A percentile compares a stretch with the other conserved stretches of the same genome.
Evolutionary conservation across 2,113 vertebrate species (phyloP).

Genomic region (Dromas ardeola): DNA sequence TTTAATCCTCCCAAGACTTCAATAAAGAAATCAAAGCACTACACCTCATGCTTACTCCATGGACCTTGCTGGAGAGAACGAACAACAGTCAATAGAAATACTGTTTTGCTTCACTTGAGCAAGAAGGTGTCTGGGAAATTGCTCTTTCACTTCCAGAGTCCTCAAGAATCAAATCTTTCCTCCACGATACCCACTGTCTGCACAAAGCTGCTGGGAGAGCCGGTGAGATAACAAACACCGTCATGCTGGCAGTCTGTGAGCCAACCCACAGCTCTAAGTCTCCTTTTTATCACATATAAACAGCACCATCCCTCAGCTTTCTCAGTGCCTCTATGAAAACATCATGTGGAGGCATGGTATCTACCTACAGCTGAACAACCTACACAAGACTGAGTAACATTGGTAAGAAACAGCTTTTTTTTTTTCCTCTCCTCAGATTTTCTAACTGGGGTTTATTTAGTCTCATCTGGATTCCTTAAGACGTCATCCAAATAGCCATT

Average conservation of each 20-base stretch:
- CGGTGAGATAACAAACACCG: not conserved
- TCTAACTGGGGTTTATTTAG: not conserved
- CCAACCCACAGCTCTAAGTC: not conserved
- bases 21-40: not conserved
- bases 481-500: not conserved
- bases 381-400: slow-evolving; percentile 37
- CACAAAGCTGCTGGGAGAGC: not conserved
- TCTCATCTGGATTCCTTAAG: not conserved
- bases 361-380: slow-evolving; percentile 39
- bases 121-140: not conserved
- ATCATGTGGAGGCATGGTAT: slow-evolving; percentile 24
- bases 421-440: not conserved
- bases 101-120: not conserved
- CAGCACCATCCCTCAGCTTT: slow-evolving; percentile 38
- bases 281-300: slow-evolving; percentile 31
- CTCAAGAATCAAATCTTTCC: not conserved
- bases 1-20: not conserved
- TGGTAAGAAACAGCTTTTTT: not conserved
- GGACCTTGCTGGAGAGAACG: not conserved
- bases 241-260: slow-evolving; percentile 19
- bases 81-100: not conserved
- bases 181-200: not conserved
- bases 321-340: slow-evolving; percentile 26
- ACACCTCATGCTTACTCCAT: not conserved
- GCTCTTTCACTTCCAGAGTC: not conserved